A percentile compares a stretch with the other conserved stretches of the same genome.
phyloP scores from a whole-genome alignment of 2,113 vertebrate genomes.

The Silurus asotus region DNA sequence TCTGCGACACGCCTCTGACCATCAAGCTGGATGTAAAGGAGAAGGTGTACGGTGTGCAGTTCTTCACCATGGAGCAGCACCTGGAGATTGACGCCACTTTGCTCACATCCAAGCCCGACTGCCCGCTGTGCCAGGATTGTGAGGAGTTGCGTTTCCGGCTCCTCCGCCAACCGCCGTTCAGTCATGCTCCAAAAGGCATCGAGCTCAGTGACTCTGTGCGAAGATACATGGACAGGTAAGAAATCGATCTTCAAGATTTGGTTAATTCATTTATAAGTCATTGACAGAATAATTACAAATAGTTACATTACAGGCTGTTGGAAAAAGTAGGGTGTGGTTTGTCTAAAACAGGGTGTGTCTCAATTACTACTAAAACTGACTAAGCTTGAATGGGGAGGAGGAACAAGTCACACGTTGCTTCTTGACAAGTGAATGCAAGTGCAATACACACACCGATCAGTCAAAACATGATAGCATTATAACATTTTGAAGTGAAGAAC shows the following conservation, averaged over 20 bases:
- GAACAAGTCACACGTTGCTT: neutral
- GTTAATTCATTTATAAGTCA: neutral
- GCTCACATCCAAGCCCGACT: constrained; percentile 83
- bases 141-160: constrained; percentile 85
- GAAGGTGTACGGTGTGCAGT: constrained; percentile 88
- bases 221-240: constrained; percentile 89
- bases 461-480: too few species aligned
- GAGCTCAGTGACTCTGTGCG: constrained; percentile 79
- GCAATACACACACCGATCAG: neutral
- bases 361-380: neutral
- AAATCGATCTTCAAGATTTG: constrained; percentile 37
- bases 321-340: neutral
- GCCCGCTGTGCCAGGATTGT: constrained; percentile 76
- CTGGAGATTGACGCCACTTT: constrained; percentile 94
- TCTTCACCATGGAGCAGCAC: constrained; percentile 94
- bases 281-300: neutral
- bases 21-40: constrained; percentile 82
- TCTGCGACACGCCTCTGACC: constrained; percentile 91
- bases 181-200: constrained; percentile 69
- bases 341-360: neutral
- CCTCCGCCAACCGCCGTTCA: constrained; percentile 83
- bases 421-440: neutral
- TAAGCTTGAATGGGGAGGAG: neutral
- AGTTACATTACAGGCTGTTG: neutral
- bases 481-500: too few species aligned